A percentile compares a stretch with the other conserved stretches of the same genome.
phyloP scores from a whole-genome alignment of 2,113 vertebrate species.

The Nansenia antarctica region DNA sequence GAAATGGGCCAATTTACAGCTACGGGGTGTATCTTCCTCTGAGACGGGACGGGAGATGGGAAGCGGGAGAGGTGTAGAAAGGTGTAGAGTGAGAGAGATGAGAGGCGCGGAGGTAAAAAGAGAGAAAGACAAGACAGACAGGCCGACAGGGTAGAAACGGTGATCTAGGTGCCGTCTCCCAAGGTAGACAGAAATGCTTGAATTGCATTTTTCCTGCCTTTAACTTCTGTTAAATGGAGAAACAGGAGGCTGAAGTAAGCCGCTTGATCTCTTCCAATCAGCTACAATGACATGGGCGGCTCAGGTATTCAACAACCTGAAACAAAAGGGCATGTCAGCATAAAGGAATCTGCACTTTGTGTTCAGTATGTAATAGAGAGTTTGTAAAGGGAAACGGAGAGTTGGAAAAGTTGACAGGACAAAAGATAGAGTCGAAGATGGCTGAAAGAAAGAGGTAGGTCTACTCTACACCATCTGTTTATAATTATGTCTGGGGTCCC shows the following conservation, averaged over 20 bases:
- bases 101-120: slow-evolving; percentile 46
- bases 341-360: slow-evolving; percentile 31
- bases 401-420: slow-evolving; percentile 41
- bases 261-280: slow-evolving; percentile 70
- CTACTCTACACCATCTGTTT: slow-evolving; percentile 52
- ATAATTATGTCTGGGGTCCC: slow-evolving; percentile 49
- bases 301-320: slow-evolving; percentile 64
- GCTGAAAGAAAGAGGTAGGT: not conserved
- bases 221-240: slow-evolving; percentile 54
- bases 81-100: slow-evolving; percentile 47
- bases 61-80: slow-evolving; percentile 51
- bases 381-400: slow-evolving; percentile 18
- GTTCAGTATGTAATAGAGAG: slow-evolving; percentile 40
- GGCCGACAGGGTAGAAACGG: not conserved
- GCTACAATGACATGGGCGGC: slow-evolving; percentile 53
- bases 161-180: slow-evolving; percentile 57
- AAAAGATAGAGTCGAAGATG: slow-evolving; percentile 8
- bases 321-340: slow-evolving; percentile 57
- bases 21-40: slow-evolving; percentile 61
- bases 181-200: slow-evolving; percentile 61
- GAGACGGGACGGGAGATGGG: slow-evolving; percentile 57
- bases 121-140: not conserved
- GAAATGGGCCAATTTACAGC: slow-evolving; percentile 73
- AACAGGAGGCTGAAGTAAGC: slow-evolving; percentile 36
- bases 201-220: slow-evolving; percentile 64